Evolutionary conservation across 2,797 vertebrate species (phyloP).

Genomic region (Heliangelus exortis): DNA sequence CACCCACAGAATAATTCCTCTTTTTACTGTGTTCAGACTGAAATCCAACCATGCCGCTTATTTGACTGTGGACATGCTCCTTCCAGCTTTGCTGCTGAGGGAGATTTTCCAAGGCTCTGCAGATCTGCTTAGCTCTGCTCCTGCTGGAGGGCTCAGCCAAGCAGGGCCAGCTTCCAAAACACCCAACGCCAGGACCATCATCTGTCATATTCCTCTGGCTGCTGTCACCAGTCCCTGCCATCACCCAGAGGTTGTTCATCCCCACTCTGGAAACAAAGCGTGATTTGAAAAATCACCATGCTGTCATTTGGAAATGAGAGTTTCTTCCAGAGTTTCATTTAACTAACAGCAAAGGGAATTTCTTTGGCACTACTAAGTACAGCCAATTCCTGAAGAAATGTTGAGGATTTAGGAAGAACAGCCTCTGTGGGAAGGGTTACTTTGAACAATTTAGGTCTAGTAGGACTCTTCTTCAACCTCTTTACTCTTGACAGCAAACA

Average conservation of each 20-base stretch:
- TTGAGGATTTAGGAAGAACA: background rate
- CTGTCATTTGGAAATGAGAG: background rate
- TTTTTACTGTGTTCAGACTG: background rate
- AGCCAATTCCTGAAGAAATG: background rate
- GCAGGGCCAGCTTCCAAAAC: fast-evolving
- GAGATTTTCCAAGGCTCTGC: background rate
- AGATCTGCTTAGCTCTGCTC: background rate
- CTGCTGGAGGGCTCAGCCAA: background rate
- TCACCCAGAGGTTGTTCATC: background rate
- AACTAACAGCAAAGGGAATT: background rate
- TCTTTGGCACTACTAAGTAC: fast-evolving
- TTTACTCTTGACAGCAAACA: fast-evolving
- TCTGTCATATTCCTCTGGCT: background rate
- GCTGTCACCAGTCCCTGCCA: fast-evolving
- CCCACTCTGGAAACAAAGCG: background rate
- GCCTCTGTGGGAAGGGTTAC: background rate
- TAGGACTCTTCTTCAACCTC: background rate
- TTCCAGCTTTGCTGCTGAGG: background rate
- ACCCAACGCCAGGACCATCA: fast-evolving
- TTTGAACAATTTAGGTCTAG: background rate
- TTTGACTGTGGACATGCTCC: background rate
- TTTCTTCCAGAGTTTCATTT: background rate
- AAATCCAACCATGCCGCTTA: background rate
- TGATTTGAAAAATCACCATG: background rate
- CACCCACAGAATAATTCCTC: fast-evolving